Percentiles rank a stretch among this genome's conserved stretches.
phyloP scores from a whole-genome alignment of 2,113 vertebrate genomes.

The Notarius lentiginosus region DNA sequence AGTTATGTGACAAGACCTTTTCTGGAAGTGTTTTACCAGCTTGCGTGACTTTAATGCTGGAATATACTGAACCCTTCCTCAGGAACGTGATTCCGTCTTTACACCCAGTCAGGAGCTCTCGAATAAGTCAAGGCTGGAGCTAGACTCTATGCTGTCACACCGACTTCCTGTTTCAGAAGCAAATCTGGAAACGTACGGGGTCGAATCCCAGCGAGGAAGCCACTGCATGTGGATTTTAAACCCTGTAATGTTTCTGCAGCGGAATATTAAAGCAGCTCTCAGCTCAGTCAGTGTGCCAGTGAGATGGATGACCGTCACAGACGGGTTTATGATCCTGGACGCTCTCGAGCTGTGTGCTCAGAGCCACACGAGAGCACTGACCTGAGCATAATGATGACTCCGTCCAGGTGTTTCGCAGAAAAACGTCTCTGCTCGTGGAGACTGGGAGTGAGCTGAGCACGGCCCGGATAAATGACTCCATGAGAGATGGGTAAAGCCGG shows the following conservation, averaged over 20 bases:
- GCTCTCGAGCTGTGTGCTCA: not conserved
- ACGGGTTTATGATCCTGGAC: not conserved
- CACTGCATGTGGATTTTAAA: not conserved
- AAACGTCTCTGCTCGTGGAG: not conserved
- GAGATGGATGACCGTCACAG: not conserved
- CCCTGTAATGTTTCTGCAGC: not conserved
- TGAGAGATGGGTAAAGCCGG: conserved; percentile 8
- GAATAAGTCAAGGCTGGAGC: not conserved
- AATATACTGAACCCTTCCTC: not conserved
- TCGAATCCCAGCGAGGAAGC: not conserved
- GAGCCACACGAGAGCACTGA: not conserved
- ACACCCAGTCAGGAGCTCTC: not conserved
- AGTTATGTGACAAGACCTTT: not conserved
- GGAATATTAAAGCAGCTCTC: not conserved
- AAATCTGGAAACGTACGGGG: not conserved
- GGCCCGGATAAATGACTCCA: not conserved
- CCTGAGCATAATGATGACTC: not conserved
- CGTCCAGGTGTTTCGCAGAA: not conserved
- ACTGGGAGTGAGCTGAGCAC: not conserved
- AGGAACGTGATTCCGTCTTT: not conserved
- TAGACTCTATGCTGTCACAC: not conserved
- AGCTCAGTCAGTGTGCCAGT: not conserved
- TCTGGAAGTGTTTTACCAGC: not conserved
- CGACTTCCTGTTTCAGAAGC: not conserved
- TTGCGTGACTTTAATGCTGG: not conserved